phyloP scores from a whole-genome alignment of 1,140 invertebrate species.

The Meteorus sp. region DNA sequence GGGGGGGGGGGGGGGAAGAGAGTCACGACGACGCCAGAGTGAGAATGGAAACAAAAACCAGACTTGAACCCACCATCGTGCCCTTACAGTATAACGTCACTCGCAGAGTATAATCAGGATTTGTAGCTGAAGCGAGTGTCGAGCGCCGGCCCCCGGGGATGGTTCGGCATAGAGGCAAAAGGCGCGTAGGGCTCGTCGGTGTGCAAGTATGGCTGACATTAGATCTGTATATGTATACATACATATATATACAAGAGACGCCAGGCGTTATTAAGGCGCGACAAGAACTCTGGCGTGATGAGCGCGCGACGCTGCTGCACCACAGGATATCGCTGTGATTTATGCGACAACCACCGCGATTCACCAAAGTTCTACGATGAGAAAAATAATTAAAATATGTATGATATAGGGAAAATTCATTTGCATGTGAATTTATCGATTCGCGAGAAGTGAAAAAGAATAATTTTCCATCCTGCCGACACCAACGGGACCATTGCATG shows the following conservation, averaged over 20 bases:
- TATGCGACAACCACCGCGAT: constrained; percentile 55
- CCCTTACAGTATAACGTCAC: constrained; percentile 55
- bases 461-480: too few relatives aligned
- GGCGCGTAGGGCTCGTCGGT: constrained; percentile 5
- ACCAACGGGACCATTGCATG: too few relatives aligned
- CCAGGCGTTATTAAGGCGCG: constrained; percentile 58
- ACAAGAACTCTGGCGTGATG: constrained; percentile 59
- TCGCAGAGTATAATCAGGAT: constrained; percentile 61
- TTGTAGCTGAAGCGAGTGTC: constrained; percentile 51
- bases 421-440: too few relatives aligned
- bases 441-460: too few relatives aligned
- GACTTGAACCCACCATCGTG: constrained; percentile 52
- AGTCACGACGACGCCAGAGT: constrained; percentile 25
- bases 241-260: too few relatives aligned
- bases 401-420: too few relatives aligned
- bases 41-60: constrained; percentile 57
- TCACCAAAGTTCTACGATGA: constrained; percentile 31
- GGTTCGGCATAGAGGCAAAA: constrained; percentile 32
- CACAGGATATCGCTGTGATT: constrained; percentile 57
- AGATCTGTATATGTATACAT: too few relatives aligned
- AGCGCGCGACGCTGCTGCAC: constrained; percentile 49
- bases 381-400: too few relatives aligned
- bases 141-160: constrained; percentile 23
- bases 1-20: constrained; percentile 3
- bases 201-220: constrained; percentile 35